These are phyloP conservation scores for Cirrhinus mrigala DNA, from an alignment of 2,797 vertebrate species.

Conservation along the genomic window DNA sequence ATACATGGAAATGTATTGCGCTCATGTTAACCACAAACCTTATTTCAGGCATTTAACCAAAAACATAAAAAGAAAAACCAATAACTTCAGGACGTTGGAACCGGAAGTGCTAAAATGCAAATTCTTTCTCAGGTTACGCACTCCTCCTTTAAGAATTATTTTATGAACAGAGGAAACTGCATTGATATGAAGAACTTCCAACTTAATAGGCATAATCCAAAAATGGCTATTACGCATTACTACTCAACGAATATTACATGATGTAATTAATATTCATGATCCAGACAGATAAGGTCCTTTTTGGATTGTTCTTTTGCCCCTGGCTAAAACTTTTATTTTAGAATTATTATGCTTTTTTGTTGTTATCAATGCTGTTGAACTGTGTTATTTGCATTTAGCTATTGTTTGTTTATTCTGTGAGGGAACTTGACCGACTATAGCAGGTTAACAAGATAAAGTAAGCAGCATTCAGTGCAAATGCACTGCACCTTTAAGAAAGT, in stretches of 20 bases:
- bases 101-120: background rate
- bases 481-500: constrained; percentile 18
- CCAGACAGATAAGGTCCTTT: background rate
- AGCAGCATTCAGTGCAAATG: background rate
- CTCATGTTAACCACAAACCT: background rate
- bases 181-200: background rate
- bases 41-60: background rate
- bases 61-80: background rate
- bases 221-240: background rate
- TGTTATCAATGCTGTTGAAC: background rate
- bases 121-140: too few relatives aligned
- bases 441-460: constrained; percentile 4
- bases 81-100: background rate
- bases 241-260: background rate
- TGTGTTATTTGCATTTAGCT: background rate
- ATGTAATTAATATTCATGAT: background rate
- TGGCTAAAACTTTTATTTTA: background rate
- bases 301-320: background rate
- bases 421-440: background rate
- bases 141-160: background rate
- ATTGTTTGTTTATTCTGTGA: background rate
- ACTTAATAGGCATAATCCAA: background rate
- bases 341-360: background rate
- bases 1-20: background rate
- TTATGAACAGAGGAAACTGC: background rate